phyloP scores from a whole-genome alignment of 2,113 vertebrate species.

The Protomyctophum bolini region DNA sequence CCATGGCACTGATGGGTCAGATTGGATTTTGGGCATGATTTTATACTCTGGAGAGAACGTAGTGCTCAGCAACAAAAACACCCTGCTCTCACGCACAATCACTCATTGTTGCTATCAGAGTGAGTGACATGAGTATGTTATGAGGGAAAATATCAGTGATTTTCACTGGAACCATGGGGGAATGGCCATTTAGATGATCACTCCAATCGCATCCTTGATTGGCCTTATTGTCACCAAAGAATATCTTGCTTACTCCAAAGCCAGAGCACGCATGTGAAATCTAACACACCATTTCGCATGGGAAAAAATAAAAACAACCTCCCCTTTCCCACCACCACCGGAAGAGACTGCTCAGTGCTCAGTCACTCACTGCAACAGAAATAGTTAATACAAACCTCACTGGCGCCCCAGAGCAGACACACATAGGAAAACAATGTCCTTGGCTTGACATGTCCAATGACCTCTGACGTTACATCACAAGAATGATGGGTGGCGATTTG shows the following conservation, averaged over 20 bases:
- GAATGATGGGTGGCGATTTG: conserved; percentile 10
- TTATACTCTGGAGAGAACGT: conserved; percentile 37
- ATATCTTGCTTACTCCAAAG: neutral
- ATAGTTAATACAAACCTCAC: conserved; percentile 45
- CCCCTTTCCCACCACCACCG: conserved; percentile 14
- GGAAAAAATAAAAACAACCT: conserved; percentile 21
- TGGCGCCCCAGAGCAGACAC: conserved; percentile 28
- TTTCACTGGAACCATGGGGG: conserved; percentile 47
- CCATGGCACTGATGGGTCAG: conserved; percentile 17
- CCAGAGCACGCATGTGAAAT: conserved; percentile 12
- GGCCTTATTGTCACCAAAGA: too few relatives aligned
- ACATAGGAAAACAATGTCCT: conserved; percentile 42
- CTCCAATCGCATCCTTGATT: neutral
- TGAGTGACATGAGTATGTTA: conserved; percentile 45
- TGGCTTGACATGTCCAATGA: conserved; percentile 4
- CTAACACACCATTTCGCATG: conserved; percentile 37
- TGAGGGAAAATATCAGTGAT: conserved; percentile 43
- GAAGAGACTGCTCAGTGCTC: conserved; percentile 35
- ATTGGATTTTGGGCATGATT: conserved; percentile 36
- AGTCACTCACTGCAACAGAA: conserved; percentile 27
- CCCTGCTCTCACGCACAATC: conserved; percentile 45
- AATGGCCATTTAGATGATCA: neutral
- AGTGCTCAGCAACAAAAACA: conserved; percentile 52
- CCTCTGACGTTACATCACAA: conserved; percentile 41
- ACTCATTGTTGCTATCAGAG: conserved; percentile 39